Evolutionary conservation across 2,797 vertebrate species (phyloP).

Genomic region (Steatocranus sp.): DNA sequence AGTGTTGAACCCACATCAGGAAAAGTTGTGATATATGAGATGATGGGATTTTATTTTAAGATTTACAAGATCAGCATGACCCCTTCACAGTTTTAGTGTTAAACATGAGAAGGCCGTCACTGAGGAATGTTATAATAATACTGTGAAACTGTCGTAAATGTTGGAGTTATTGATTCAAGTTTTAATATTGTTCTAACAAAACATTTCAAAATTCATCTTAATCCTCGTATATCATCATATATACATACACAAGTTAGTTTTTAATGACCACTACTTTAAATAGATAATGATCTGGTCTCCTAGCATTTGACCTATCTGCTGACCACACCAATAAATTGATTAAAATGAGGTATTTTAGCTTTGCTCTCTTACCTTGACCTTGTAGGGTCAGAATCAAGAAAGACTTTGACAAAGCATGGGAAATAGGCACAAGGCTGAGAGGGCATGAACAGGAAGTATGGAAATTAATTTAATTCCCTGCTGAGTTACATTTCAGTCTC

Average conservation of each 20-base stretch:
- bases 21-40: not conserved
- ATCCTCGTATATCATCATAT: not conserved
- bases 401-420: not conserved
- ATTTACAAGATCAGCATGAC: not conserved
- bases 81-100: not conserved
- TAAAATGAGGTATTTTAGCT: not conserved
- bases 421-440: not conserved
- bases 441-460: not conserved
- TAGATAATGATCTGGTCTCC: not conserved
- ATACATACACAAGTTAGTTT: not conserved
- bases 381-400: not conserved
- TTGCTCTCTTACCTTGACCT: not conserved
- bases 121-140: not conserved
- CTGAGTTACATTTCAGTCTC: slow-evolving; percentile 6
- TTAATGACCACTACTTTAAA: not conserved
- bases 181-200: not conserved
- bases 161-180: not conserved
- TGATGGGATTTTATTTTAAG: not conserved
- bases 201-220: not conserved
- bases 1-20: not conserved
- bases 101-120: not conserved
- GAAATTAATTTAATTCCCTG: slow-evolving; percentile 19
- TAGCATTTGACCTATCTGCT: not conserved
- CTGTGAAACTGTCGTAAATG: not conserved
- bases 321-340: not conserved